Percentiles rank a stretch among this genome's conserved stretches.
These are phyloP conservation scores for Cranoglanis bouderius DNA, from an alignment of 2,113 vertebrate genomes.

Conservation along the genomic window DNA sequence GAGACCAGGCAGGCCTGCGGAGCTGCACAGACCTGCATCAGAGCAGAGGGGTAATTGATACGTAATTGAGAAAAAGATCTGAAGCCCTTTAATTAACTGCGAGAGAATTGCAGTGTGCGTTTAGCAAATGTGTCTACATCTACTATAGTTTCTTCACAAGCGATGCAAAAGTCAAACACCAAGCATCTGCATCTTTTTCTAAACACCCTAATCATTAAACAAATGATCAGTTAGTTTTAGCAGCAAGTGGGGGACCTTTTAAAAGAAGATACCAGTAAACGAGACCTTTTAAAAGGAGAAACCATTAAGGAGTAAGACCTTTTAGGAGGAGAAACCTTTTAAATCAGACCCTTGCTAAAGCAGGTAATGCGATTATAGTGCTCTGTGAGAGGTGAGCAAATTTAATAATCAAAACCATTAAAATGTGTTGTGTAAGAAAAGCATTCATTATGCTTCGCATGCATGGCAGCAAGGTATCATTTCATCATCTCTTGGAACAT, in stretches of 20 bases:
- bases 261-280: background rate
- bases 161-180: background rate
- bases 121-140: conserved; percentile 24
- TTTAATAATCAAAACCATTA: conserved; percentile 33
- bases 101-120: conserved; percentile 24
- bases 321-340: conserved; percentile 28
- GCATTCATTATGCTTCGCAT: background rate
- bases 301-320: conserved; percentile 3
- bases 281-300: background rate
- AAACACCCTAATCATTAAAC: conserved; percentile 18
- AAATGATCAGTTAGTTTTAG: background rate
- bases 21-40: conserved; percentile 9
- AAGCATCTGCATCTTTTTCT: background rate
- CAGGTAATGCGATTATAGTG: conserved; percentile 38
- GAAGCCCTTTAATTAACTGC: conserved; percentile 43
- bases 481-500: conserved; percentile 34
- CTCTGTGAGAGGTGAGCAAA: conserved; percentile 31
- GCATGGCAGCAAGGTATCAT: background rate
- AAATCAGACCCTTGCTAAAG: conserved; percentile 35
- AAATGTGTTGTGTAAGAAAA: conserved; percentile 39
- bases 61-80: conserved; percentile 41
- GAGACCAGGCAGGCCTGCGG: conserved; percentile 2
- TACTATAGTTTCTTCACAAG: background rate
- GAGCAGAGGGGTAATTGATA: conserved; percentile 46
- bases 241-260: background rate